These are phyloP conservation scores for Microcebus tavaratra DNA, from an alignment of 2,113 vertebrate genomes.

Conservation along the genomic window DNA sequence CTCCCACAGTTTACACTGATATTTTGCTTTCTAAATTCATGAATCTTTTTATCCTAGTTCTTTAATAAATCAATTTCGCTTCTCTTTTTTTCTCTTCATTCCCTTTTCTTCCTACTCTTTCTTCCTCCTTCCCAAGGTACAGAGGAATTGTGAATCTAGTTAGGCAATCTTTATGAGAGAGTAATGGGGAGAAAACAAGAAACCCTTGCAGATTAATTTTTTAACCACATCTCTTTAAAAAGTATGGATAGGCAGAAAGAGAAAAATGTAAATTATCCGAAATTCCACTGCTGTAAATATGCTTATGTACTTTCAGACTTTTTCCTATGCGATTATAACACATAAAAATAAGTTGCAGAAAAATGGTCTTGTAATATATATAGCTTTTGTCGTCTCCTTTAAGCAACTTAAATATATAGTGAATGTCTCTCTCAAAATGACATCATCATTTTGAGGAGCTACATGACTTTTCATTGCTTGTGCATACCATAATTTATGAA, in stretches of 20 bases:
- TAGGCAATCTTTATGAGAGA: background rate
- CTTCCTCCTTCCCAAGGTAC: background rate
- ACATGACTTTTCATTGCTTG: background rate
- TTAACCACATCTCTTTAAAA: background rate
- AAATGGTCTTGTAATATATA: background rate
- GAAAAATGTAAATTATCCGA: background rate
- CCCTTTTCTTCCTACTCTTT: background rate
- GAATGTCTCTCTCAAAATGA: background rate
- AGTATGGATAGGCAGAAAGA: constrained; percentile 5
- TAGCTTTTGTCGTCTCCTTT: background rate
- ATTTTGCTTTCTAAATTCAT: background rate
- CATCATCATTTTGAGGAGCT: background rate
- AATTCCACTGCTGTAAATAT: constrained; percentile 9
- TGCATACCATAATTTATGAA: background rate
- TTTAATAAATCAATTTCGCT: background rate
- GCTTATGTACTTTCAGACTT: background rate
- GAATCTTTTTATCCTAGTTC: background rate
- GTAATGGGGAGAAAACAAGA: background rate
- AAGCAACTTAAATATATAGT: background rate
- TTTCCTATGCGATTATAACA: background rate
- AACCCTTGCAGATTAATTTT: background rate
- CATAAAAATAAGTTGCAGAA: background rate
- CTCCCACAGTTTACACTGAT: background rate
- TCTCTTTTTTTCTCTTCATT: background rate
- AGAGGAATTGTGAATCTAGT: background rate